phyloP scores from a whole-genome alignment of 1,140 invertebrate species.

The Drosophila arawakana region DNA sequence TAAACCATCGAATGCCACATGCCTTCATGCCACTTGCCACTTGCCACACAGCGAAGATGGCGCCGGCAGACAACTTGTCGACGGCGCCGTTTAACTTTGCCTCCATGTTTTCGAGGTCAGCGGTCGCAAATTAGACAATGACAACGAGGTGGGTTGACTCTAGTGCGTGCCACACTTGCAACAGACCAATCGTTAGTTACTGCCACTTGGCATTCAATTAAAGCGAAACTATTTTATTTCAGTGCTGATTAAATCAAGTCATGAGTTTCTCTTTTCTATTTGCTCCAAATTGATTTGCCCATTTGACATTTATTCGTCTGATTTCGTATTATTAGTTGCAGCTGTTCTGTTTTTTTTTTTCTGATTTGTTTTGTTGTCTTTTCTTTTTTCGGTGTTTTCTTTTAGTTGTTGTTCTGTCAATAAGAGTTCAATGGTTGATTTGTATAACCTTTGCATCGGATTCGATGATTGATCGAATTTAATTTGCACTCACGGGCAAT shows the following conservation, averaged over 20 bases:
- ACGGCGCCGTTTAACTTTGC: constrained; percentile 22
- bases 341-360: constrained; percentile 32
- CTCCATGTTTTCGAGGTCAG: constrained; percentile 23
- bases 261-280: constrained; percentile 23
- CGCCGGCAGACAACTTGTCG: constrained; percentile 49
- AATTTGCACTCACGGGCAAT: constrained; percentile 20
- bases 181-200: background rate
- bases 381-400: constrained; percentile 11
- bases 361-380: no score
- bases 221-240: constrained; percentile 41
- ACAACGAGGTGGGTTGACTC: background rate
- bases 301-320: constrained; percentile 32
- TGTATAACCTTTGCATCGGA: constrained; percentile 23
- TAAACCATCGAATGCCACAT: background rate
- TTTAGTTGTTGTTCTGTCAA: background rate
- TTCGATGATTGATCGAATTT: constrained; percentile 41
- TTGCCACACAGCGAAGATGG: constrained; percentile 12
- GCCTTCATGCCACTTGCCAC: background rate
- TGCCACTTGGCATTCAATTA: constrained; percentile 48
- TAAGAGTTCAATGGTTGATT: constrained; percentile 17
- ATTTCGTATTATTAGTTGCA: constrained; percentile 16
- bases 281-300: constrained; percentile 49
- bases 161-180: constrained; percentile 23
- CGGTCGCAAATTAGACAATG: constrained; percentile 37
- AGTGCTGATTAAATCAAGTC: constrained; percentile 48